Base-by-base conservation (phyloP, 1,140 invertebrate genomes). In the Ladona fulva region DNA sequence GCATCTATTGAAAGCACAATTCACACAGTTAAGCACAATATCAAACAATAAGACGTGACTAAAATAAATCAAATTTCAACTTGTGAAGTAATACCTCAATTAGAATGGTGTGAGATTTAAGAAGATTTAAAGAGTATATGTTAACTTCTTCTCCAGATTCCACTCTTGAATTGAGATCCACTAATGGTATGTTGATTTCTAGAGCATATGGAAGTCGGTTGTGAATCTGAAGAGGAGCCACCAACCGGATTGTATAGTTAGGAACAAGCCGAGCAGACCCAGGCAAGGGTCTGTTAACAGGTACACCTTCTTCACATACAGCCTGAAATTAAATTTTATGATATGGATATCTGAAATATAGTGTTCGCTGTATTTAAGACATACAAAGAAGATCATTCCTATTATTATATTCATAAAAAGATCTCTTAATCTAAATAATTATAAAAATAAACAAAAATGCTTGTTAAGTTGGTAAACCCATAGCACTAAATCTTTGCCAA, bases 151-250 rank as follows among this genome's bases (percentile, higher is more conserved):
- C 92, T 0, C 93, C 93, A 11, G 91, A 89, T 83, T 92, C 91
- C 29, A 93, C 12, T 66, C 52, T 66, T 16, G 52, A 3, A 16
- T 66, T 66, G 14, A 66, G 52, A 66, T 66, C 84, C 25, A 86
- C 84, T 24, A 81, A 81, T 22, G 88, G 85, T 75, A 89, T 87
- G 77, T 86, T 84, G 10, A 92, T 83, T 80, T 91, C 88, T 11
- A 92, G 82, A 0, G 90, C 89, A 81, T 91, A 91, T 0, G 93
- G 93, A 37, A 95, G 86, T 74, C 91, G 89, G 83, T 95, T 95
- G 83, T 93, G 90, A 8, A 95, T 86, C 19, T 90, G 86, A 25
- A 95, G 84, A 0, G 93, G 92, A 0, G 93, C 91, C 78, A 93
- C 82, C 10, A 94, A 86, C 44, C 89, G 88, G 37, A 95, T 87